Evolutionary conservation across 2,797 vertebrate genomes (phyloP).

Genomic region (Muscicapa comitata): DNA sequence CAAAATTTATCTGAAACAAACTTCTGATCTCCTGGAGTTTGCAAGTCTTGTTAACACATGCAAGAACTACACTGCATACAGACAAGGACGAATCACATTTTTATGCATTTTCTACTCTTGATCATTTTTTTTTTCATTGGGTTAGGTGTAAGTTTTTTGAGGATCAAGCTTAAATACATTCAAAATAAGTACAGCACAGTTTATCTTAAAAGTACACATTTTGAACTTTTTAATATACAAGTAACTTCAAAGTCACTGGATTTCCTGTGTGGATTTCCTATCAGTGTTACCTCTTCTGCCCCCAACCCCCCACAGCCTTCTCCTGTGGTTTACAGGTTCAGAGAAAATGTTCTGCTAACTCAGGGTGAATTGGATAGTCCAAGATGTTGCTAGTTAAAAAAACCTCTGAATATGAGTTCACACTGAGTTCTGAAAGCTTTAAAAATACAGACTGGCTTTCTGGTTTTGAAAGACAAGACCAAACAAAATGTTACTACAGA

Average conservation of each 20-base stretch:
- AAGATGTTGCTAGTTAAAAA: background rate
- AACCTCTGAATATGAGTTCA: background rate
- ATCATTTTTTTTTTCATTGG: background rate
- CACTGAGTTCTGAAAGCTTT: background rate
- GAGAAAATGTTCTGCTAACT: background rate
- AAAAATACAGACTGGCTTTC: background rate
- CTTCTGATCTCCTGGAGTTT: slow-evolving; percentile 34
- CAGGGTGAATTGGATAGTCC: background rate
- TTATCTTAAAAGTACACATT: slow-evolving; percentile 50
- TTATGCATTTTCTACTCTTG: background rate
- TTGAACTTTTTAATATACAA: background rate
- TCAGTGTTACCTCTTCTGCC: background rate
- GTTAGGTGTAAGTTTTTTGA: slow-evolving; percentile 13
- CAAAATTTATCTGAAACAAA: slow-evolving; percentile 44
- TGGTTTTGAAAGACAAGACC: background rate
- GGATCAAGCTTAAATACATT: slow-evolving; percentile 7
- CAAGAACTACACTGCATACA: background rate
- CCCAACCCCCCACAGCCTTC: background rate
- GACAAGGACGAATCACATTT: slow-evolving; percentile 7
- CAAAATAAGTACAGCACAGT: background rate
- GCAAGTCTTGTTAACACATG: slow-evolving; percentile 13
- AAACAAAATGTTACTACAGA: background rate
- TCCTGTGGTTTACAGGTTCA: background rate
- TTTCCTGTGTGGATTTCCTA: background rate
- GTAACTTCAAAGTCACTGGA: slow-evolving; percentile 36